These are phyloP conservation scores for Anolis carolinensis DNA, from an alignment of 2,113 vertebrate species.

Conservation along the genomic window DNA sequence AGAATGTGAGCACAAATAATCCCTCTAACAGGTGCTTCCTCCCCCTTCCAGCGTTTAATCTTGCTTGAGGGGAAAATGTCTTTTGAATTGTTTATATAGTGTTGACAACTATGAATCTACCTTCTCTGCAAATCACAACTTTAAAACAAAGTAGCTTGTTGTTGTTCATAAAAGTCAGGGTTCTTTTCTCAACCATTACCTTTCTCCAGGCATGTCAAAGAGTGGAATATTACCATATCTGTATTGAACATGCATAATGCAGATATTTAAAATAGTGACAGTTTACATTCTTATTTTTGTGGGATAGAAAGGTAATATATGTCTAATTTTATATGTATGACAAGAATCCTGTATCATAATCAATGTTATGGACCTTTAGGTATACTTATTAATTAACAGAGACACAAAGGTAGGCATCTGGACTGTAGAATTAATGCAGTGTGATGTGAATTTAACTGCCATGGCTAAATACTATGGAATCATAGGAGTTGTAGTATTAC, in stretches of 20 bases:
- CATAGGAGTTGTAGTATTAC: no score
- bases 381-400: no score
- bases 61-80: conserved; percentile 33
- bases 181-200: conserved; percentile 46
- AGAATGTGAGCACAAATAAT: neutral
- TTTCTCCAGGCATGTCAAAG: conserved; percentile 23
- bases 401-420: no score
- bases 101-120: conserved; percentile 34
- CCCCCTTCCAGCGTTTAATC: conserved; percentile 31
- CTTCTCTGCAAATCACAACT: conserved; percentile 46
- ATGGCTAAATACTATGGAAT: no score
- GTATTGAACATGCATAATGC: neutral
- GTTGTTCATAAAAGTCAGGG: conserved; percentile 27
- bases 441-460: no score
- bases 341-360: no score
- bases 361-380: no score
- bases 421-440: no score
- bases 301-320: no score
- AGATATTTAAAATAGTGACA: no score
- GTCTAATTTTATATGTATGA: neutral
- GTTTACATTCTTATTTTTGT: no score
- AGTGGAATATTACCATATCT: conserved; percentile 29
- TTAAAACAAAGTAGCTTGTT: conserved; percentile 49
- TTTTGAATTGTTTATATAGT: conserved; percentile 40
- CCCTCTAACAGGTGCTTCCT: conserved; percentile 46